Conservation (phyloP, 2,888 invertebrate genomes). For the Dynastes hyllus region DNA sequence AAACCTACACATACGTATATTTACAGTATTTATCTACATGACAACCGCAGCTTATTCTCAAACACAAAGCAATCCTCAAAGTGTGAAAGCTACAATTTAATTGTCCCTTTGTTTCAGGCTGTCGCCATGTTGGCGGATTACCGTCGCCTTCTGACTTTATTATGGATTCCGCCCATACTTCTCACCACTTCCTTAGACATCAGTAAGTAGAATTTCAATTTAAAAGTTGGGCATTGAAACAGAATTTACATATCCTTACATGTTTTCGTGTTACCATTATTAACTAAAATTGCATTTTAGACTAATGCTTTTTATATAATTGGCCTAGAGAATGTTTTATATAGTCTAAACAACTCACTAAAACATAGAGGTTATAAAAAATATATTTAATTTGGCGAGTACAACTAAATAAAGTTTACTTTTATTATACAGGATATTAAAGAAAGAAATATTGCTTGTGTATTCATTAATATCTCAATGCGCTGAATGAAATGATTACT, state of each 20-base stretch:
- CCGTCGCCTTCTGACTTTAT: slow-evolving; percentile 64
- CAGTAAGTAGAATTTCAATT: slow-evolving; percentile 62
- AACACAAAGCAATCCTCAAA: slow-evolving; percentile 3
- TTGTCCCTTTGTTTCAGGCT: slow-evolving; percentile 59
- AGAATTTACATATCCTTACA: neutral
- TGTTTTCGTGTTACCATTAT: neutral
- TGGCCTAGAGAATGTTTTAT: too few relatives aligned
- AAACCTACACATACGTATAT: neutral
- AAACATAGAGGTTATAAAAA: too few relatives aligned
- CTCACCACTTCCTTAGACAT: slow-evolving; percentile 65
- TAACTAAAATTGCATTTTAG: too few relatives aligned
- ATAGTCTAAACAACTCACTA: too few relatives aligned
- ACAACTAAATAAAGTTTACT: too few relatives aligned
- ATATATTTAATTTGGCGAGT: too few relatives aligned
- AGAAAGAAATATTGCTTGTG: too few relatives aligned
- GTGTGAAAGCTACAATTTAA: slow-evolving; percentile 12
- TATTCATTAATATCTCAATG: too few relatives aligned
- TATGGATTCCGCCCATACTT: slow-evolving; percentile 65
- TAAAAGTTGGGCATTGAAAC: too few relatives aligned
- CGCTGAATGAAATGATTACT: too few relatives aligned
- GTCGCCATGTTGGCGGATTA: slow-evolving; percentile 65
- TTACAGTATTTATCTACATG: neutral
- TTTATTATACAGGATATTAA: too few relatives aligned
- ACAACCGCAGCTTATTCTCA: neutral
- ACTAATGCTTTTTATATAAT: too few relatives aligned